Evolutionary conservation across 2,797 vertebrate genomes (phyloP).

Genomic region (Crenichthys baileyi): DNA sequence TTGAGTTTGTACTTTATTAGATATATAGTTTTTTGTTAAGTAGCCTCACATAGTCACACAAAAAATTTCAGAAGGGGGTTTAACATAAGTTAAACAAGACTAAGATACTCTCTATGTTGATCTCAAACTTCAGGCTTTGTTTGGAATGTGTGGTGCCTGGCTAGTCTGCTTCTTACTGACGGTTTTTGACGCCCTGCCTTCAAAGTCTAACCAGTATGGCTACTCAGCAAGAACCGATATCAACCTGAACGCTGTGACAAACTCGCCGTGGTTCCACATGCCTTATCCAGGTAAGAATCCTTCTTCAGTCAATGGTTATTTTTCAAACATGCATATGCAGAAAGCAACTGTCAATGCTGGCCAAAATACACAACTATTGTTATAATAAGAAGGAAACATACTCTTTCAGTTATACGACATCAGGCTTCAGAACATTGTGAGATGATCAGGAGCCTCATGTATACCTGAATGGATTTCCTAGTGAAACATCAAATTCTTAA

Average conservation of each 20-base stretch:
- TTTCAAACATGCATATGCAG: not conserved
- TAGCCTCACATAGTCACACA: not conserved
- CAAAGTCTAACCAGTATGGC: slow-evolving; percentile 75
- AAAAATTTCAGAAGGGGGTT: not conserved
- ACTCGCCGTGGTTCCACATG: slow-evolving; percentile 81
- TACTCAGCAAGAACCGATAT: slow-evolving; percentile 81
- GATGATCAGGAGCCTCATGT: not conserved
- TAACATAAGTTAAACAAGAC: not conserved
- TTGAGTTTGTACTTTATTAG: not conserved
- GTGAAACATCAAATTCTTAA: not conserved
- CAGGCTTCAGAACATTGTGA: not conserved
- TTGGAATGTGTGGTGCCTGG: slow-evolving; percentile 85
- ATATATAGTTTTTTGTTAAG: not conserved
- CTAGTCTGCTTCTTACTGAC: slow-evolving; percentile 84
- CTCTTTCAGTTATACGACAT: not conserved
- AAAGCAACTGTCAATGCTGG: not conserved
- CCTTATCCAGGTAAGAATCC: slow-evolving; percentile 80
- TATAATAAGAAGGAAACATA: not conserved
- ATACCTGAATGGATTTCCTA: not conserved
- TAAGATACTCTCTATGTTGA: slow-evolving; percentile 7
- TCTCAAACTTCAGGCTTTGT: slow-evolving; percentile 69
- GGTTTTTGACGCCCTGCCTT: slow-evolving; percentile 76
- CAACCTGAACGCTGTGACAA: slow-evolving; percentile 76
- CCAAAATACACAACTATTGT: not conserved
- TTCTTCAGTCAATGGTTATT: not conserved